phyloP scores from a whole-genome alignment of 2,113 vertebrate species.

The Myrmecophaga tridactyla region DNA sequence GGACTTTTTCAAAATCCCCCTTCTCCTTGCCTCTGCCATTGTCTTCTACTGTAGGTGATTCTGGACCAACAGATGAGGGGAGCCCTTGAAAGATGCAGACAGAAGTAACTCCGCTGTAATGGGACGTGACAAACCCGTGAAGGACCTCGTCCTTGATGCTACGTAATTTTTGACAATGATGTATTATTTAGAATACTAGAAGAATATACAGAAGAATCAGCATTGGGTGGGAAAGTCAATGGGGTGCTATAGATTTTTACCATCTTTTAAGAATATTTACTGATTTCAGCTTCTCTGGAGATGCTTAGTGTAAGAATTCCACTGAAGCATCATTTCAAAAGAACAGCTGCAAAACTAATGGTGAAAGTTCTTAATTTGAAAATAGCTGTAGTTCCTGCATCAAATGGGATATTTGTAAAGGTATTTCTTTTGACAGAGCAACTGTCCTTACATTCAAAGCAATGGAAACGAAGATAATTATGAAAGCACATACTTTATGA shows the following conservation, averaged over 20 bases:
- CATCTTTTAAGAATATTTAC: not conserved
- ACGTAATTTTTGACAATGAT: not conserved
- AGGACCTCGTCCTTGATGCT: not conserved
- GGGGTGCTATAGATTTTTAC: not conserved
- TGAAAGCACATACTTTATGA: not conserved
- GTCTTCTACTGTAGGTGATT: conserved; percentile 85
- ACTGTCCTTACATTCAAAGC: not conserved
- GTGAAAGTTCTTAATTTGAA: not conserved
- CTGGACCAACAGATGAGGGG: conserved; percentile 86
- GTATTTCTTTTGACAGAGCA: not conserved
- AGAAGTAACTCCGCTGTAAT: conserved; percentile 90
- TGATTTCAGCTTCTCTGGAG: not conserved
- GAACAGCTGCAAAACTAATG: not conserved
- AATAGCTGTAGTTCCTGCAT: not conserved
- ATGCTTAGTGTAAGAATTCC: not conserved
- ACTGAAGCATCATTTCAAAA: not conserved
- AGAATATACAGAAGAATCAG: not conserved
- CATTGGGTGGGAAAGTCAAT: not conserved
- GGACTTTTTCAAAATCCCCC: not conserved
- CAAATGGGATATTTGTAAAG: not conserved
- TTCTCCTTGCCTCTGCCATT: conserved; percentile 57
- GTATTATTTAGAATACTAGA: not conserved
- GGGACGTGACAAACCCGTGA: conserved; percentile 86
- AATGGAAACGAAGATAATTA: not conserved
- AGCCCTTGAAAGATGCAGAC: conserved; percentile 87